Evolutionary conservation across 2,113 vertebrate genomes (phyloP), one percentile per base, ranked within the genome.

Genomic region (Oncorhynchus masou): DNA sequence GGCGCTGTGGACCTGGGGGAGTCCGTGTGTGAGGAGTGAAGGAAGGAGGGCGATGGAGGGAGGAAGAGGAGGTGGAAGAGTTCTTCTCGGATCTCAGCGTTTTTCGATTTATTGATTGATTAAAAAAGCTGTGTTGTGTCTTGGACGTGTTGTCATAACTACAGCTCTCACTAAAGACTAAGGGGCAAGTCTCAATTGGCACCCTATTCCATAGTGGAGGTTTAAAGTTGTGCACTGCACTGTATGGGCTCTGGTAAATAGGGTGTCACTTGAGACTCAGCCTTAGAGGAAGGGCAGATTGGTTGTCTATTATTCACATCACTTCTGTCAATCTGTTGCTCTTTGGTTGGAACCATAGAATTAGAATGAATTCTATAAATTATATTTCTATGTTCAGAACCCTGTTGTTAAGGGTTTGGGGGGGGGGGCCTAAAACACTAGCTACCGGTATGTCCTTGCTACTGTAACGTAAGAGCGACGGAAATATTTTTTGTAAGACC

Each of bases 1-100:
- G 94, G 94, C 48, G 93, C 94, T 25, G 92, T 94, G 81, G 94
- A 94, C 86, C 90, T 94, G 75, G 93, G 93, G 82, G 94, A 94
- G 90, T 94, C 93, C 1, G 93, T 94, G 86, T 94, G 93, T 79
- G 93, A 94, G 88, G 93, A 94, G 88, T 94, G 91, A 91, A 80
- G 80, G 82, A 76, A 67, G 75, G 34, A 39, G 34, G 34, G 34
- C 34, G 6, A 39, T 8, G 34, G 34, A 39, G 27, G 57, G 45
- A 48, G 34, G 20, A 31, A n/a, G 69, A 71, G 22, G 74, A 76
- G 73, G 51, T 48, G 39, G 25, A 16, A 16, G 68, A 13, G 31
- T 68, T 19, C 19, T 20, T 68, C 29, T 34, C 66, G 4, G 15
- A 54, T 34, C 67, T 49, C 45, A 54, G 51, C 51, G 16, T 54